Percentiles rank a stretch among this genome's conserved stretches.
Evolutionary conservation across 1,140 invertebrate genomes (phyloP).

Genomic region (Drosophila trapezifrons): DNA sequence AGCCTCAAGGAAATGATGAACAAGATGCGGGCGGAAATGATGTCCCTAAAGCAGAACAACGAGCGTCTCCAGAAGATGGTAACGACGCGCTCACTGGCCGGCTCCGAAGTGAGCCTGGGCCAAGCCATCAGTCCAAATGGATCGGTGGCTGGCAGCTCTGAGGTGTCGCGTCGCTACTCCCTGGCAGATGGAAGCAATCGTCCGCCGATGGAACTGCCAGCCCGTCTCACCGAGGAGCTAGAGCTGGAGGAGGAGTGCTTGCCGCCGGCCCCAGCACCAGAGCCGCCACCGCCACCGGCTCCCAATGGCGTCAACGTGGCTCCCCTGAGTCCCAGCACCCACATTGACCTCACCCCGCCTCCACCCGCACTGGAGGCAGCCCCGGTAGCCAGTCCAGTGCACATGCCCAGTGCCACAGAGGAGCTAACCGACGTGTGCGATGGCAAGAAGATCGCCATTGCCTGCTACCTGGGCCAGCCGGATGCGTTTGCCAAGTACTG

Average conservation of each 20-base stretch:
- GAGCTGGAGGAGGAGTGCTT: conserved; percentile 85
- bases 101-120: conserved; percentile 90
- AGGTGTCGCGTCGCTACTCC: conserved; percentile 81
- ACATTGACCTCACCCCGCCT: conserved; percentile 81
- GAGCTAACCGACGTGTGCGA: conserved; percentile 91
- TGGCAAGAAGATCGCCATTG: conserved; percentile 93
- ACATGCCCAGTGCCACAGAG: conserved; percentile 85
- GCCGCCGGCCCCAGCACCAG: conserved; percentile 83
- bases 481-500: conserved; percentile 90
- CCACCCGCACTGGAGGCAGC: conserved; percentile 73
- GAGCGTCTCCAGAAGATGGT: conserved; percentile 95
- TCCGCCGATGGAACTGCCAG: conserved; percentile 84
- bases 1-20: conserved; percentile 97
- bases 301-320: conserved; percentile 36
- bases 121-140: conserved; percentile 86
- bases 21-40: conserved; percentile 98
- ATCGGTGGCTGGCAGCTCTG: conserved; percentile 76
- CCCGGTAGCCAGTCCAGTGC: conserved; percentile 70
- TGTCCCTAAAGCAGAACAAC: conserved; percentile 98
- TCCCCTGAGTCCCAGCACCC: conserved; percentile 75
- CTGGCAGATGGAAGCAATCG: conserved; percentile 82
- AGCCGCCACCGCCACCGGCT: conserved; percentile 78
- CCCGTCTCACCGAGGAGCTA: conserved; percentile 85
- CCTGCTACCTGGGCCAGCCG: conserved; percentile 92
- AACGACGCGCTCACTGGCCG: conserved; percentile 91